Conservation (phyloP, 2,113 vertebrate genomes). For the Lynx canadensis region DNA sequence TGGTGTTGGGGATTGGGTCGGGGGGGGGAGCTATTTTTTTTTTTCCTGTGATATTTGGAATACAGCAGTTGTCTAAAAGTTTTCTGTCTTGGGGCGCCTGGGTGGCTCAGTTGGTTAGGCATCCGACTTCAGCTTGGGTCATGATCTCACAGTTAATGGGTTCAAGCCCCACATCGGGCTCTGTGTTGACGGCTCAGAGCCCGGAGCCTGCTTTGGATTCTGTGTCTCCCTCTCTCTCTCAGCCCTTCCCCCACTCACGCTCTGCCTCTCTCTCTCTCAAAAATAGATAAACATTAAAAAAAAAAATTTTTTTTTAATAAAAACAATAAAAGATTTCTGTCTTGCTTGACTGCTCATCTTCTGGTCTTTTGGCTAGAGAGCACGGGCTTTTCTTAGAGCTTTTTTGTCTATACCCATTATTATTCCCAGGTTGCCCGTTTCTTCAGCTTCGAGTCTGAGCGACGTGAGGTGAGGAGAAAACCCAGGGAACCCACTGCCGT, state of each 20-base stretch:
- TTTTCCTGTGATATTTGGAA: background rate
- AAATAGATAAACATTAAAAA: no score
- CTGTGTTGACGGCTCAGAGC: no score
- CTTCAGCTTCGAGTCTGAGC: background rate
- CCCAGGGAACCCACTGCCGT: background rate
- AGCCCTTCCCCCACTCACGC: accelerated
- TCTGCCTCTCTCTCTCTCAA: no score
- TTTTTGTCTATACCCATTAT: background rate
- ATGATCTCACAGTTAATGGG: no score
- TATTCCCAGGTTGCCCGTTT: background rate
- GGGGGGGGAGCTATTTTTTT: no score
- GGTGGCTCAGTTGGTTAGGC: no score
- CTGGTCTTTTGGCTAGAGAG: background rate
- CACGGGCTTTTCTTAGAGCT: background rate
- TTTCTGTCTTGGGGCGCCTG: background rate
- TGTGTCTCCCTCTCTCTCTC: no score
- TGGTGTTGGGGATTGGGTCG: no score
- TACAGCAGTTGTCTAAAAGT: background rate
- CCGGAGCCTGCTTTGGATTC: no score
- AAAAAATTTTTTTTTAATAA: no score
- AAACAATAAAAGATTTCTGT: background rate
- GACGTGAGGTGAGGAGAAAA: background rate
- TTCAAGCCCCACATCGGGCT: no score
- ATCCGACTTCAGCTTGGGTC: no score
- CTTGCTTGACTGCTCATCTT: background rate